These are phyloP conservation scores for Cirrhinus molitorella DNA, from an alignment of 2,797 vertebrate species.

Conservation along the genomic window DNA sequence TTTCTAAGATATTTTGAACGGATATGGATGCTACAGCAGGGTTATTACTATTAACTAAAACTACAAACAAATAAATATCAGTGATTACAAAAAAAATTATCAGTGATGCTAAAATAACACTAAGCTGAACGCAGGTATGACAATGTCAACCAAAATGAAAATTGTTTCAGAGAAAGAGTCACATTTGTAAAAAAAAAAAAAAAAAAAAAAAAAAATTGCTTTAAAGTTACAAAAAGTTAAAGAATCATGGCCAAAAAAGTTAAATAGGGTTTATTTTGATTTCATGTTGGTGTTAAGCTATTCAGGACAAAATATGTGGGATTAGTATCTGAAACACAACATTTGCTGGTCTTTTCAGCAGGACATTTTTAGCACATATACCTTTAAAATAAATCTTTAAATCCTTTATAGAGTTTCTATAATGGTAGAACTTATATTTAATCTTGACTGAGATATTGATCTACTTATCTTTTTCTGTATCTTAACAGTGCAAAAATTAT, in stretches of 20 bases:
- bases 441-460: constrained; percentile 6
- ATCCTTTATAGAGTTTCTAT: constrained; percentile 9
- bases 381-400: background rate
- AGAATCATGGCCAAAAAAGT: background rate
- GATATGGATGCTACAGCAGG: background rate
- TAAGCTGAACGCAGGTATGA: background rate
- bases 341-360: constrained; percentile 35
- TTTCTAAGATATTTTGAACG: background rate
- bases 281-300: background rate
- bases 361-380: constrained; percentile 6
- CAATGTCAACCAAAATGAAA: background rate
- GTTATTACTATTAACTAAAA: background rate
- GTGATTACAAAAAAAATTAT: background rate
- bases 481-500: background rate
- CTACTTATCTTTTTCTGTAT: background rate
- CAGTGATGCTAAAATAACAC: background rate
- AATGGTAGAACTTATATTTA: background rate
- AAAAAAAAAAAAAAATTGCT: background rate
- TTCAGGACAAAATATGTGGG: background rate
- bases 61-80: background rate
- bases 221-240: background rate
- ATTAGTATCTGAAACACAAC: background rate
- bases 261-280: background rate
- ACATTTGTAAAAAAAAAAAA: background rate
- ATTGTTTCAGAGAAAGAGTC: background rate